phyloP scores from a whole-genome alignment of 1,140 invertebrate genomes.

The Argopecten irradians region DNA sequence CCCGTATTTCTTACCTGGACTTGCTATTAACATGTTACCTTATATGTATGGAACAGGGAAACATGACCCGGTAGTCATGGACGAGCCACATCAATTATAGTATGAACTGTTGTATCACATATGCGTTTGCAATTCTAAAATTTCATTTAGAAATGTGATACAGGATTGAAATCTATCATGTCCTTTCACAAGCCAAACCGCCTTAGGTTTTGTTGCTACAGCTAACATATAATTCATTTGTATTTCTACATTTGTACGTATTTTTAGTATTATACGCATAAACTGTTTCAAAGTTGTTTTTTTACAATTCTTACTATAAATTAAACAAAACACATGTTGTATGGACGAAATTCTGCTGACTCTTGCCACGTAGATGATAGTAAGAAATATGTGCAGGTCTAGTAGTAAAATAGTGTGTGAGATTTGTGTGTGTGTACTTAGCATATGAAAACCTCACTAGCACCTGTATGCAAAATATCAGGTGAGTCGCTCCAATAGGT shows the following conservation, averaged over 20 bases:
- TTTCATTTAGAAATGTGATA: neutral
- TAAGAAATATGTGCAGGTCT: neutral
- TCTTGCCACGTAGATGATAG: neutral
- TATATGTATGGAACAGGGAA: neutral
- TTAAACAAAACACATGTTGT: neutral
- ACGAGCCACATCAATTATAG: neutral
- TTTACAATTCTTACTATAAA: too few relatives aligned
- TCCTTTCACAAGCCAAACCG: neutral
- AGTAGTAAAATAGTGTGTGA: neutral
- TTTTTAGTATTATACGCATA: neutral
- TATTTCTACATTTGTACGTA: too few relatives aligned
- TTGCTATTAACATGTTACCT: neutral
- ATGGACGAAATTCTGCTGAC: neutral
- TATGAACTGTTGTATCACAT: neutral
- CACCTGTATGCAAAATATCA: conserved; percentile 16
- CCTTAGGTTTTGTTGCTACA: neutral
- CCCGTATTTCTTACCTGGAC: neutral
- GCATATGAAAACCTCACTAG: neutral
- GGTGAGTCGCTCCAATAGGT: neutral
- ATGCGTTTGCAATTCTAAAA: neutral
- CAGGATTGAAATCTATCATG: neutral
- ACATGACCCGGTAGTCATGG: neutral
- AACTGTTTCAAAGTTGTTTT: too few relatives aligned
- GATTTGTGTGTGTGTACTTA: conserved; percentile 14
- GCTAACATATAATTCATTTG: too few relatives aligned